These are phyloP conservation scores for Xyrauchen texanus DNA, from an alignment of 2,113 vertebrate species.

Conservation along the genomic window DNA sequence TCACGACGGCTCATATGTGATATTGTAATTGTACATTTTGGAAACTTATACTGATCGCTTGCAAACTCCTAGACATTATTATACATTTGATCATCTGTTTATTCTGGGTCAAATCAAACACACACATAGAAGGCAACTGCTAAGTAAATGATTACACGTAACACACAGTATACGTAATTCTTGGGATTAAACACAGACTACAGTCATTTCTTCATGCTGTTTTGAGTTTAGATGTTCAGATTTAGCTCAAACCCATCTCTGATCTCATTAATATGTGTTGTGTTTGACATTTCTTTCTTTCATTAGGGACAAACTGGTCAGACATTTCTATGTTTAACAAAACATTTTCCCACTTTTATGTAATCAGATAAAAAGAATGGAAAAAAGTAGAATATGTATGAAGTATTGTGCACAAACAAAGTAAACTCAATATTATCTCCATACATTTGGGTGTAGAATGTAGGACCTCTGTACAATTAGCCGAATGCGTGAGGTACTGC, in stretches of 20 bases:
- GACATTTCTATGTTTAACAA: constrained; percentile 51
- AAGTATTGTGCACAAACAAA: constrained; percentile 65
- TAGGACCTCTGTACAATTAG: constrained; percentile 59
- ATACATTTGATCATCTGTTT: neutral
- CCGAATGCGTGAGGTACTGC: too few relatives aligned
- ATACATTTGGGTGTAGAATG: constrained; percentile 70
- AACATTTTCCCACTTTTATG: constrained; percentile 61
- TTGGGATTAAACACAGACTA: neutral
- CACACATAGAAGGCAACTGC: constrained; percentile 63
- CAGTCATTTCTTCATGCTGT: neutral
- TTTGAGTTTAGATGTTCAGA: constrained; percentile 9
- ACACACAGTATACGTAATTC: too few relatives aligned
- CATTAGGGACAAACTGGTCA: neutral
- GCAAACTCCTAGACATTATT: neutral
- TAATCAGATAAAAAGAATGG: constrained; percentile 65
- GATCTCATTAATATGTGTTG: too few relatives aligned
- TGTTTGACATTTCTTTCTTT: constrained; percentile 34
- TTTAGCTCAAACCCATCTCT: neutral
- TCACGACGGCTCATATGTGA: constrained; percentile 76
- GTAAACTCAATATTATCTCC: constrained; percentile 62
- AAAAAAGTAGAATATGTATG: constrained; percentile 64
- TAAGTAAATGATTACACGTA: neutral
- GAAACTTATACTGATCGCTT: constrained; percentile 42
- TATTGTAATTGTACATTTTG: constrained; percentile 74
- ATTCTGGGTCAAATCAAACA: neutral